phyloP scores from a whole-genome alignment of 2,113 vertebrate species.

The Paratilapia polleni region DNA sequence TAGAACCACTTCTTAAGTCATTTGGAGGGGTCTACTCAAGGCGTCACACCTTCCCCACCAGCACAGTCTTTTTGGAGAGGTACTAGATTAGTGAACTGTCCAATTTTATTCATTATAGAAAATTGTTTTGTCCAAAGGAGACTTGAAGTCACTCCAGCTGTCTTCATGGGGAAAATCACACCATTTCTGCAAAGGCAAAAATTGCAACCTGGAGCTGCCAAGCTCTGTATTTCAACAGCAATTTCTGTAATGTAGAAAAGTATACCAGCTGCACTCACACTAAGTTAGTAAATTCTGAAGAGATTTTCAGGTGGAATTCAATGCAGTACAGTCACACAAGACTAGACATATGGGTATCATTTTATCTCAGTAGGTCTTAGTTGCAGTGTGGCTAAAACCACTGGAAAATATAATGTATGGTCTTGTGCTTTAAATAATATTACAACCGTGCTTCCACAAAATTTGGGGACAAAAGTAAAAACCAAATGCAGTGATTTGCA shows the following conservation, averaged over 20 bases:
- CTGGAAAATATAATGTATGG: background rate
- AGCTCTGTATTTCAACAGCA: constrained; percentile 44
- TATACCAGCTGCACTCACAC: constrained; percentile 14
- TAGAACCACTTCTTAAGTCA: constrained; percentile 67
- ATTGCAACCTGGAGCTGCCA: constrained; percentile 38
- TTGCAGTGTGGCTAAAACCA: too few species aligned
- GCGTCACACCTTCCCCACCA: constrained; percentile 21
- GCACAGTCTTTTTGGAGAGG: constrained; percentile 15
- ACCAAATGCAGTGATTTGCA: background rate
- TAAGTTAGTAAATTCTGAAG: background rate
- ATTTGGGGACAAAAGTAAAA: background rate
- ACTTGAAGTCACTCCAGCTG: constrained; percentile 44
- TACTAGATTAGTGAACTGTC: constrained; percentile 44
- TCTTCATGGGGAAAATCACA: constrained; percentile 56
- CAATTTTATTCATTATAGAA: constrained; percentile 63
- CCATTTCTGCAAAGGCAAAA: constrained; percentile 51
- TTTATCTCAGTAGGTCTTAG: background rate
- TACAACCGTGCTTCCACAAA: background rate
- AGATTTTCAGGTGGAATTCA: background rate
- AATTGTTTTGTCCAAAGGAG: constrained; percentile 58
- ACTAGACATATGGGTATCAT: background rate
- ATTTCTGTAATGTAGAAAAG: constrained; percentile 23
- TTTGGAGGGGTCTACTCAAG: constrained; percentile 56
- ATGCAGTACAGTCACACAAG: background rate
- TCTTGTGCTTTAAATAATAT: background rate